Conservation (phyloP, 2,888 invertebrate species). For the Melitaea athalia region DNA sequence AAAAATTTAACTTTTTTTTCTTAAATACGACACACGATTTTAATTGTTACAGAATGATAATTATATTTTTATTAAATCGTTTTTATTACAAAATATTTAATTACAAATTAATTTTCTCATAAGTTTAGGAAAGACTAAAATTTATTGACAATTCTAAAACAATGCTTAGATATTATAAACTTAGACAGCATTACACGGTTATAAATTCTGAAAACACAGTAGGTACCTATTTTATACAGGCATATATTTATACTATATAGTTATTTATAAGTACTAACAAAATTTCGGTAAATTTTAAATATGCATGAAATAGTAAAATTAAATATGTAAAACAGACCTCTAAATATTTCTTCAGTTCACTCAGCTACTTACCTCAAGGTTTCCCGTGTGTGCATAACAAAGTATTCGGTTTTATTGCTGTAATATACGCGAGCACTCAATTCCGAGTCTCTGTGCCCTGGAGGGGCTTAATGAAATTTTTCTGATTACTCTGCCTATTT, state of each 20-base stretch:
- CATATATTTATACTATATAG: no score
- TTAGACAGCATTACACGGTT: background rate
- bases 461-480: conserved; percentile 52
- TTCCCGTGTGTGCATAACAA: conserved; percentile 53
- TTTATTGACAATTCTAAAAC: no score
- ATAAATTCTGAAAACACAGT: background rate
- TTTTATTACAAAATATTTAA: no score
- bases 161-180: no score
- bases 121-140: no score
- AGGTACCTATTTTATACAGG: no score
- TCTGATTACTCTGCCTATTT: conserved; percentile 51
- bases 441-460: conserved; percentile 42
- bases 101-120: no score
- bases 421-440: conserved; percentile 55
- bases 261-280: no score
- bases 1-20: background rate
- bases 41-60: background rate
- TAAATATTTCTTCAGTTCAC: background rate
- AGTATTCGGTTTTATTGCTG: conserved; percentile 58
- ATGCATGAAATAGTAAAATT: background rate
- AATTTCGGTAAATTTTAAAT: background rate
- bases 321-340: background rate
- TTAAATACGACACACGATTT: background rate
- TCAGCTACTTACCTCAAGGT: conserved; percentile 43
- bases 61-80: background rate